These are phyloP conservation scores for Pachycephala philippinensis DNA, from an alignment of 2,113 vertebrate species.

Conservation along the genomic window DNA sequence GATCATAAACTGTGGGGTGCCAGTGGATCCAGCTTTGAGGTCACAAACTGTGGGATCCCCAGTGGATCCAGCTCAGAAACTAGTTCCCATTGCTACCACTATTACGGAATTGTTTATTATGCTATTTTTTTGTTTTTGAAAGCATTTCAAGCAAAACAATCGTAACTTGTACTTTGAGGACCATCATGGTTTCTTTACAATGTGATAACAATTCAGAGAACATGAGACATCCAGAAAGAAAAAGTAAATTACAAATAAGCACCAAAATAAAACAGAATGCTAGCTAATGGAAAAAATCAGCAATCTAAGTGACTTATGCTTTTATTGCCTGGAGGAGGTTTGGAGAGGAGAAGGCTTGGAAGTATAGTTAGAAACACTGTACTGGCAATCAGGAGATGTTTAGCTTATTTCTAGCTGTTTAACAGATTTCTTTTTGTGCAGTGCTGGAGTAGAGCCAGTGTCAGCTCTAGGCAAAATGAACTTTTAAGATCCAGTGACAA, in stretches of 20 bases:
- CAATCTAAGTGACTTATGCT: neutral
- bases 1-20: neutral
- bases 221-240: neutral
- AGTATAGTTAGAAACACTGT: neutral
- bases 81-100: neutral
- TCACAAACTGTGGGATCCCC: accelerated
- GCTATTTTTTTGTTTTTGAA: neutral
- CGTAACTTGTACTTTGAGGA: neutral
- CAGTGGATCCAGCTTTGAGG: neutral
- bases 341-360: neutral
- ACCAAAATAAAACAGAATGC: neutral
- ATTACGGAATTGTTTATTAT: neutral
- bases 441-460: neutral
- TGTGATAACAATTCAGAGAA: neutral
- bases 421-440: neutral
- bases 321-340: neutral
- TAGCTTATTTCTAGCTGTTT: neutral
- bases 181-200: neutral
- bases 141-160: neutral
- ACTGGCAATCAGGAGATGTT: neutral
- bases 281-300: neutral
- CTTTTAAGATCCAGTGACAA: neutral
- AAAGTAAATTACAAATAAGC: neutral
- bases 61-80: neutral
- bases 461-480: constrained; percentile 23